Base-by-base conservation (phyloP, 2,797 vertebrate species). In the Eleutherodactylus coqui region DNA sequence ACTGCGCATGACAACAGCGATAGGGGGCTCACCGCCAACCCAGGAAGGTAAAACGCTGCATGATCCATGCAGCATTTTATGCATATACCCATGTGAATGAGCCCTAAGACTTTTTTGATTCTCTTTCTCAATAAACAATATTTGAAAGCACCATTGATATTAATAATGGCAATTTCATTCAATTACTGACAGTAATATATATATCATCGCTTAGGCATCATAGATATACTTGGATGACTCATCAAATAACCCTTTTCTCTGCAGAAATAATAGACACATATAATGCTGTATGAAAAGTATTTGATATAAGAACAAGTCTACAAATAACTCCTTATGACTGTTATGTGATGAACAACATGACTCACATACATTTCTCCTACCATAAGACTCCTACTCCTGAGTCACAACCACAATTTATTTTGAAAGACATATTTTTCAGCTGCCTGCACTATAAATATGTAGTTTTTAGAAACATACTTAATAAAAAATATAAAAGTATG, bases 341-440 rank as follows among this genome's bases (percentile, higher is more conserved):
- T 8, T 21, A 13, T 45, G 38, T 45, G 70, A 73, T 73, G 41
- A 27, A 27, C 60, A 64, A 34, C 10, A 73, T 73, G 70, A 73
- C 70, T 73, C 70, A 72, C 16, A 45, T 27, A 45, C 41, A 73
- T 27, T 43, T 4, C 10, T 73, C 24, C 24, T 72, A 27, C 41
- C 41, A 43, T 27, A 73, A 73, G 70, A 73, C 70, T 73, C 69
- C 41, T 73, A 73, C 69, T 45, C 3, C 38, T 73, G 70, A 73
- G 70, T 73, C 70, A 69, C 32, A 69, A 38, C 32, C 64, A 36
- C 32, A 7, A 45, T 41, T 43, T 1, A 43, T 43, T 45, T 73
- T 73, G 38, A 73, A 73, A 73, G 69, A 72, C 17, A 73, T 7
- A 27, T 73, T 73, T 73, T 70, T 73, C 70, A 73, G 21, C 70